phyloP scores from a whole-genome alignment of 1,140 invertebrate species.

The Pseudomyrmex dendroicus region DNA sequence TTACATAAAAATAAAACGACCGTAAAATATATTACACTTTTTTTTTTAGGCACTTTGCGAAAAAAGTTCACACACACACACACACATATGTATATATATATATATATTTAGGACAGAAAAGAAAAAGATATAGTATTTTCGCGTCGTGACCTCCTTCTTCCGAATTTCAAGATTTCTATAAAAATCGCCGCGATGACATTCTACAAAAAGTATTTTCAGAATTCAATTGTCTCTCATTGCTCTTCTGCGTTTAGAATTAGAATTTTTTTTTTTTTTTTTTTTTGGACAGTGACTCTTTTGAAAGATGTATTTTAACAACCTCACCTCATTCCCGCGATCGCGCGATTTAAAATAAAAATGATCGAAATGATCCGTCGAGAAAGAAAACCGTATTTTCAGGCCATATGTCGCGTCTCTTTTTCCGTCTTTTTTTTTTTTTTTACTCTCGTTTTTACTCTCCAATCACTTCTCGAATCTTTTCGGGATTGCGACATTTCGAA shows the following conservation, averaged over 20 bases:
- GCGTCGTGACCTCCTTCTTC: too few species aligned
- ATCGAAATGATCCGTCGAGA: background rate
- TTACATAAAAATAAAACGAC: background rate
- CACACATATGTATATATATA: too few species aligned
- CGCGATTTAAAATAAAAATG: background rate
- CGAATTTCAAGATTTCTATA: background rate
- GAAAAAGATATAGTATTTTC: too few species aligned
- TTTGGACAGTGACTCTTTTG: background rate
- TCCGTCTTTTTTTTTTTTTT: background rate
- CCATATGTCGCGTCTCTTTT: background rate
- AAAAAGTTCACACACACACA: too few species aligned
- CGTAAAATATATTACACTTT: too few species aligned
- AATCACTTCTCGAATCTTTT: background rate
- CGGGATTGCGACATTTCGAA: background rate
- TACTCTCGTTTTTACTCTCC: background rate
- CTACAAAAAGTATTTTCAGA: slow-evolving; percentile 9
- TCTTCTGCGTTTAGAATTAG: background rate
- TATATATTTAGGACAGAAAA: too few species aligned
- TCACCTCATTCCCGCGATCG: background rate
- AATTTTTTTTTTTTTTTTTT: background rate
- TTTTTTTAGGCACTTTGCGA: too few species aligned
- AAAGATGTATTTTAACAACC: background rate
- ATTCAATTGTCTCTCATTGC: background rate
- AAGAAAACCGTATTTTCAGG: background rate
- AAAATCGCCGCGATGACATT: background rate